These are phyloP conservation scores for Mormyrus proboscirostris DNA, from an alignment of 2,797 vertebrate genomes.

Conservation along the genomic window DNA sequence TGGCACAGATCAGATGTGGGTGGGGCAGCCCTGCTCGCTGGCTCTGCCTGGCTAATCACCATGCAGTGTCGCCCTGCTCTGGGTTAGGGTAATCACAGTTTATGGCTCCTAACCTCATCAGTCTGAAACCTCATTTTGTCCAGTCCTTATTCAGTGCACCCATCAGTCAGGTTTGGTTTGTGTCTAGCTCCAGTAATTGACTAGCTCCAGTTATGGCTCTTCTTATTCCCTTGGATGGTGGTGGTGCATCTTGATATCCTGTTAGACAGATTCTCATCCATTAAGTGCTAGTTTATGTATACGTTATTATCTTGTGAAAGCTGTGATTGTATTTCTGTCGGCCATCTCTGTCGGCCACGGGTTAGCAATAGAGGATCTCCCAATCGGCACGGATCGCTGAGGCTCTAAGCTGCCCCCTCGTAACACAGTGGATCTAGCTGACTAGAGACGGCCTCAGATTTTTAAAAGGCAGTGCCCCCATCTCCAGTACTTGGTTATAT, in stretches of 20 bases:
- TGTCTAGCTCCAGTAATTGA: background rate
- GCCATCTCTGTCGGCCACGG: background rate
- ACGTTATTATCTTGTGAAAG: background rate
- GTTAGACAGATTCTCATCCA: background rate
- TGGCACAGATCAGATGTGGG: slow-evolving; percentile 4
- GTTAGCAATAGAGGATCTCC: background rate
- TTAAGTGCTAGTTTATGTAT: background rate
- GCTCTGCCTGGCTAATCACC: background rate
- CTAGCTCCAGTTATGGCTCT: background rate
- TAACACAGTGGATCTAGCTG: background rate
- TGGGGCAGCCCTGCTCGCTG: background rate
- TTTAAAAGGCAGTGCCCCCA: background rate
- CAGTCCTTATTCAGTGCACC: background rate
- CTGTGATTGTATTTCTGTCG: background rate
- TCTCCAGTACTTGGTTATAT: background rate
- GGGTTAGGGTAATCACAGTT: background rate
- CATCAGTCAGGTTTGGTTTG: background rate
- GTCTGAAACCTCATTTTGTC: background rate
- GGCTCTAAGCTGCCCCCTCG: background rate
- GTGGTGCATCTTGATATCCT: background rate
- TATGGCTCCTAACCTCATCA: background rate
- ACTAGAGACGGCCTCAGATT: background rate
- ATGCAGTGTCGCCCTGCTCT: background rate
- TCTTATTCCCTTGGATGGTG: background rate
- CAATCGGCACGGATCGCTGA: background rate